Conservation (phyloP, 2,797 vertebrate species). For the Acanthis flammea region DNA sequence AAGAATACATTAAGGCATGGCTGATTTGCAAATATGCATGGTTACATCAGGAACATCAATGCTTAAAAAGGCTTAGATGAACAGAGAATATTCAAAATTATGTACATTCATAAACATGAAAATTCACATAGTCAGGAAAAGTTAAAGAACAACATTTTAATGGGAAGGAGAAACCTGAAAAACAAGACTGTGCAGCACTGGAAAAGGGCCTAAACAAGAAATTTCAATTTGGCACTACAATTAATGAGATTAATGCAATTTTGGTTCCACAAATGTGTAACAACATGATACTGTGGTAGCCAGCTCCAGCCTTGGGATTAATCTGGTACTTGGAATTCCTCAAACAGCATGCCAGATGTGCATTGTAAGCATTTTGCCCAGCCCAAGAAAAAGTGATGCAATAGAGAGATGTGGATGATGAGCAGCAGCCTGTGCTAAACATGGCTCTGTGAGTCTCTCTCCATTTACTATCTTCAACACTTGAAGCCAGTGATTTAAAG, state of each 20-base stretch:
- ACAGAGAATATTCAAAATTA: not conserved
- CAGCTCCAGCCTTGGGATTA: not conserved
- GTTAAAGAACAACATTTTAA: not conserved
- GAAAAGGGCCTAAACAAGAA: not conserved
- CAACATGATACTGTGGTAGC: not conserved
- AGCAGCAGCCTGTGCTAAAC: not conserved
- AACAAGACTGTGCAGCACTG: not conserved
- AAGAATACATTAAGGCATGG: not conserved
- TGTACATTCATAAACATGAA: not conserved
- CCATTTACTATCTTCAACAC: not conserved
- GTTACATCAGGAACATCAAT: not conserved
- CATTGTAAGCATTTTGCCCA: not conserved
- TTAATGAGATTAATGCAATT: not conserved
- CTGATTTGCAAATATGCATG: not conserved
- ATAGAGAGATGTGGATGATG: not conserved
- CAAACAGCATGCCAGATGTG: not conserved
- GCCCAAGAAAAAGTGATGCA: not conserved
- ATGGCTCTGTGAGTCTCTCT: not conserved
- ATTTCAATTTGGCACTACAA: not conserved
- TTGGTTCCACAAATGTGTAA: conserved; percentile 1
- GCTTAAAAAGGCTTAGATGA: not conserved
- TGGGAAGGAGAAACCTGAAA: conserved; percentile 23
- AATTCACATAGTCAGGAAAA: not conserved
- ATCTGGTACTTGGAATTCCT: not conserved
- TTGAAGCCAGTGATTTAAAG: not conserved